These are phyloP conservation scores for Pardalotus punctatus DNA, from an alignment of 2,113 vertebrate species.

Conservation along the genomic window DNA sequence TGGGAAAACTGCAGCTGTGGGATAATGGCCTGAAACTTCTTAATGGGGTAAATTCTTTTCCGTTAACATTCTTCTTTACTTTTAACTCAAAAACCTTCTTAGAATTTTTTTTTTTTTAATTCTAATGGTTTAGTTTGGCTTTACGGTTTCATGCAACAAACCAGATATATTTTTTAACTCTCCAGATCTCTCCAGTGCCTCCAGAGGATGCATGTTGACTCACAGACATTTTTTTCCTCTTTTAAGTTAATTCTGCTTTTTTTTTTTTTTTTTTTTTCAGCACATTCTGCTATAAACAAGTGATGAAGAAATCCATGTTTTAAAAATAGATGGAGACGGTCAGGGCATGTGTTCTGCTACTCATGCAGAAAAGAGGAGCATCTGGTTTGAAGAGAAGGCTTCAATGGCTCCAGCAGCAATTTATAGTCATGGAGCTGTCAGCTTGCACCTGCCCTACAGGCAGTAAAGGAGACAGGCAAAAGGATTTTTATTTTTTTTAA, in stretches of 20 bases:
- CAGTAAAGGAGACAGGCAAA: background rate
- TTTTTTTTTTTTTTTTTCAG: background rate
- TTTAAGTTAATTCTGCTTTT: background rate
- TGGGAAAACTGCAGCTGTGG: conserved; percentile 19
- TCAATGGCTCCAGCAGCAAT: conserved; percentile 37
- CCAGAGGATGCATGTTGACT: background rate
- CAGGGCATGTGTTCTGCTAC: conserved; percentile 37
- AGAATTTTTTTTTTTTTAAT: background rate
- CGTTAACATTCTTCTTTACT: background rate
- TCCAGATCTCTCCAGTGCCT: conserved; percentile 13
- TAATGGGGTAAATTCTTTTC: background rate
- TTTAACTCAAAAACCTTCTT: background rate
- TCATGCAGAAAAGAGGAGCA: conserved; percentile 46
- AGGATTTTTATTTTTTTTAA: background rate
- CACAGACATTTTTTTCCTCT: background rate
- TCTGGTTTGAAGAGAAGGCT: conserved; percentile 52
- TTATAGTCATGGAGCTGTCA: conserved; percentile 24
- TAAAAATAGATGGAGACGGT: conserved; percentile 44
- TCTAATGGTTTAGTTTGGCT: background rate
- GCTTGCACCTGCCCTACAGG: conserved; percentile 31
- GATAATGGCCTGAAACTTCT: background rate
- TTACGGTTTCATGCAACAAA: background rate
- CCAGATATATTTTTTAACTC: background rate
- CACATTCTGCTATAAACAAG: conserved; percentile 39
- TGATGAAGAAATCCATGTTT: conserved; percentile 30